Conservation (phyloP, 2,888 invertebrate genomes). For the Hedya salicella region DNA sequence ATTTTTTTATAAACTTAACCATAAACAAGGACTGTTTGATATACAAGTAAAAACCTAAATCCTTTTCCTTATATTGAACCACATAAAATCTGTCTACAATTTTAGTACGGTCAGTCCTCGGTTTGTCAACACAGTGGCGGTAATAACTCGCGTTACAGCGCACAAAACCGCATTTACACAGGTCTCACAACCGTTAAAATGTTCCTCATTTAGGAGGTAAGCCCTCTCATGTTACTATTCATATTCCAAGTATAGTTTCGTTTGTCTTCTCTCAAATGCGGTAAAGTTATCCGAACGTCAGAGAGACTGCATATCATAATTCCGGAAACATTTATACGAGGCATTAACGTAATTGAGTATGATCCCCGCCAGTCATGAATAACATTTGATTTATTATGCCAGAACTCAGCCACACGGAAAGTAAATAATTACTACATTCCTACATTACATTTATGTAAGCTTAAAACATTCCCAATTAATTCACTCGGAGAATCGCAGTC, state of each 20-base stretch:
- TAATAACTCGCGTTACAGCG: background rate
- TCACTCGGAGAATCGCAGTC: constrained; percentile 43
- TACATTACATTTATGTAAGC: background rate
- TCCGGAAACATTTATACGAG: constrained; percentile 16
- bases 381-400: constrained; percentile 24
- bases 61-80: background rate
- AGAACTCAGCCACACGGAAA: constrained; percentile 6
- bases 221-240: constrained; percentile 37
- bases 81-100: background rate
- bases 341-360: constrained; percentile 27
- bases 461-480: background rate
- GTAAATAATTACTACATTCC: constrained; percentile 15
- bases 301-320: constrained; percentile 25
- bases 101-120: background rate
- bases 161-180: constrained; percentile 27
- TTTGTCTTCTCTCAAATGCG: constrained; percentile 34
- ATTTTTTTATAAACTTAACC: too few species aligned
- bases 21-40: too few species aligned
- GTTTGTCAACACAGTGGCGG: background rate
- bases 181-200: constrained; percentile 14
- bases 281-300: constrained; percentile 14
- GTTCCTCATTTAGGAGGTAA: constrained; percentile 33
- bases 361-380: constrained; percentile 5
- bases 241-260: constrained; percentile 34
- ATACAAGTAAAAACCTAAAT: too few species aligned